Evolutionary conservation across 2,888 invertebrate genomes (phyloP).

Genomic region (Andrena fulva): DNA sequence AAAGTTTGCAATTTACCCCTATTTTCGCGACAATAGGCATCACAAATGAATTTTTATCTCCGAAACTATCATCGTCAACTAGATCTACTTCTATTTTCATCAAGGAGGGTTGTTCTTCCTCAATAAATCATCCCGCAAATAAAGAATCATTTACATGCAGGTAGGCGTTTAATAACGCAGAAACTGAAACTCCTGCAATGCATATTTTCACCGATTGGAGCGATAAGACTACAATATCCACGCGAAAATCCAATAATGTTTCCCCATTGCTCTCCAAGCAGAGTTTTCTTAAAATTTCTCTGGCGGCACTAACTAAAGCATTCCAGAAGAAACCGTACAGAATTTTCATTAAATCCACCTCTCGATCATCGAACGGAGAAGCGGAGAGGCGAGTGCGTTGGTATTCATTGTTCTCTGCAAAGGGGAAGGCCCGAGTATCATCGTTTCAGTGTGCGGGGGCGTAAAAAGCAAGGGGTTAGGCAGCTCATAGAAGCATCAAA

Average conservation of each 20-base stretch:
- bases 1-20: too few species aligned
- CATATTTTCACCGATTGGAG: neutral
- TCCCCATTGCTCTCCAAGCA: neutral
- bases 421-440: slow-evolving; percentile 9
- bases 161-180: too few species aligned
- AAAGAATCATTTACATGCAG: too few species aligned
- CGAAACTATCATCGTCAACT: too few species aligned
- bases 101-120: too few species aligned
- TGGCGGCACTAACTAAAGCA: neutral
- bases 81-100: too few species aligned
- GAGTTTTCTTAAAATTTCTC: neutral
- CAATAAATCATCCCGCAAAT: too few species aligned
- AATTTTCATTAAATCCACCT: neutral
- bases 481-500: slow-evolving; percentile 48
- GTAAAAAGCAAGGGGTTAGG: slow-evolving; percentile 20
- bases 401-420: neutral
- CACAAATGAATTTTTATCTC: too few species aligned
- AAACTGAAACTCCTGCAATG: too few species aligned
- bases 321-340: neutral
- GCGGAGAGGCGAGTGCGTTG: neutral
- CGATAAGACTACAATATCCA: neutral
- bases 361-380: neutral
- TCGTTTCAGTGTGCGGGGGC: neutral
- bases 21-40: too few species aligned
- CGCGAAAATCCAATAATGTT: neutral